Evolutionary conservation across 2,888 invertebrate species (phyloP).

Genomic region (Fabriciana adippe): DNA sequence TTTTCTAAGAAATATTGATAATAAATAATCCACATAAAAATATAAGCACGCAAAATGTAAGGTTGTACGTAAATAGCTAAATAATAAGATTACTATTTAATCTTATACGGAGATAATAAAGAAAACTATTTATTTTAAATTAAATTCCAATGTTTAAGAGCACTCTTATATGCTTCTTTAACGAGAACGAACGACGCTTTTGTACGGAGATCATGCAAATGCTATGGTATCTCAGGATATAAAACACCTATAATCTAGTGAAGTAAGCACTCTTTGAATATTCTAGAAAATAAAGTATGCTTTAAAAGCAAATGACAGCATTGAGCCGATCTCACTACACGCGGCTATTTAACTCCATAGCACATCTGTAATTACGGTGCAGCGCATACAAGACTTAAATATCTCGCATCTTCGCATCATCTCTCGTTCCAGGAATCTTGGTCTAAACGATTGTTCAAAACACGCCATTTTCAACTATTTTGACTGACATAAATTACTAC

Average conservation of each 20-base stretch:
- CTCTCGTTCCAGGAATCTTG: constrained; percentile 48
- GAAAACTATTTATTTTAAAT: constrained; percentile 17
- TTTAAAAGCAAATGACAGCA: constrained; percentile 67
- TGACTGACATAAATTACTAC: constrained; percentile 16
- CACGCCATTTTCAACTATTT: constrained; percentile 58
- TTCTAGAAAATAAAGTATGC: constrained; percentile 63
- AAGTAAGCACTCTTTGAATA: constrained; percentile 42
- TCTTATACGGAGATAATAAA: constrained; percentile 1
- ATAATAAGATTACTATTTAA: constrained; percentile 5
- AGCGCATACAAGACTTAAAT: constrained; percentile 66
- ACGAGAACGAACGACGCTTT: constrained; percentile 18
- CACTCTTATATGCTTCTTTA: constrained; percentile 8
- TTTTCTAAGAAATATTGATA: too few relatives aligned
- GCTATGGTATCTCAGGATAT: constrained; percentile 3
- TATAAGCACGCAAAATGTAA: too few relatives aligned
- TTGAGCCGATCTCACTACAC: constrained; percentile 55
- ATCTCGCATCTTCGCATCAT: constrained; percentile 66
- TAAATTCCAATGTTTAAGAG: constrained; percentile 14
- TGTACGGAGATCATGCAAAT: constrained; percentile 18
- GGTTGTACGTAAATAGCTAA: neutral
- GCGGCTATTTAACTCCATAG: constrained; percentile 73
- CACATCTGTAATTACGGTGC: constrained; percentile 76
- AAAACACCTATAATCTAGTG: constrained; percentile 14
- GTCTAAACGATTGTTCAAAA: constrained; percentile 53
- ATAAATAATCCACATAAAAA: too few relatives aligned